These are phyloP conservation scores for Nothura maculosa DNA, from an alignment of 2,797 vertebrate genomes.

Conservation along the genomic window DNA sequence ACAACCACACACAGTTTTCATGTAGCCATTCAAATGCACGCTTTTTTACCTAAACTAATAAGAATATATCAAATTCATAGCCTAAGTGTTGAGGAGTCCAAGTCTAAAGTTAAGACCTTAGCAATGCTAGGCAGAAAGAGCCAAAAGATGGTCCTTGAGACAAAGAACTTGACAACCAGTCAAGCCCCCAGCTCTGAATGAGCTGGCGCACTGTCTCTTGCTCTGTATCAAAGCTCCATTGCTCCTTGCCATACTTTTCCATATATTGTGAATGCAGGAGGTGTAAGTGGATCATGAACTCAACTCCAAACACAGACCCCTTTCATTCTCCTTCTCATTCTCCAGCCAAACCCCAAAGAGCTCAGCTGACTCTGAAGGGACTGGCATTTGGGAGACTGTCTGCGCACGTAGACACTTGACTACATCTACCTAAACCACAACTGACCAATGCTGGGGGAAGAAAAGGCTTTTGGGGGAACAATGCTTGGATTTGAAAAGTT, in stretches of 20 bases:
- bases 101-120: not conserved
- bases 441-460: not conserved
- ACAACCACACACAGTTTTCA: not conserved
- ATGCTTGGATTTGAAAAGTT: slow-evolving; percentile 51
- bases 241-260: not conserved
- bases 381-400: not conserved
- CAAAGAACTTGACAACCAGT: not conserved
- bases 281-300: not conserved
- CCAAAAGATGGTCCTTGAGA: not conserved
- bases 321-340: not conserved
- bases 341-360: not conserved
- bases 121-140: not conserved
- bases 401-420: not conserved
- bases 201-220: not conserved
- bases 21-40: not conserved
- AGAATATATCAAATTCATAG: too few relatives aligned
- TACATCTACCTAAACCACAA: slow-evolving; percentile 25
- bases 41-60: not conserved
- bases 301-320: not conserved
- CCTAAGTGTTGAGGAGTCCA: not conserved
- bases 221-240: not conserved
- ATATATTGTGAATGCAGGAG: not conserved
- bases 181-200: not conserved
- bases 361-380: not conserved
- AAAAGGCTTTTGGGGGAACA: slow-evolving; percentile 7